phyloP scores from a whole-genome alignment of 2,113 vertebrate species.

The Hylia prasina region DNA sequence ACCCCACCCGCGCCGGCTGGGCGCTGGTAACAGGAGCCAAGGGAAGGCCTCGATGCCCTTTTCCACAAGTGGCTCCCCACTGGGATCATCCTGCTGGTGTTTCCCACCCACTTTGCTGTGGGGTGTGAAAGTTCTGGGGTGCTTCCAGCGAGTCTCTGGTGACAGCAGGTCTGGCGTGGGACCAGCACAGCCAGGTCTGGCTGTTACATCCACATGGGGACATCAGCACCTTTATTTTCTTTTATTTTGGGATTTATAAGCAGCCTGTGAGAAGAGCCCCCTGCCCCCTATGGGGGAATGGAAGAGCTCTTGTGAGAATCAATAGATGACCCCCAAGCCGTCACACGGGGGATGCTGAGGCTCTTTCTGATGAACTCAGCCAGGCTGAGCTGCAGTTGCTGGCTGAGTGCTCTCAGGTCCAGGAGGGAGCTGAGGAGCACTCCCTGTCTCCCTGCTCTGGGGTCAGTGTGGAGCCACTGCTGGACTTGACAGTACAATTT shows the following conservation, averaged over 20 bases:
- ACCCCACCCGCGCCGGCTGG: neutral
- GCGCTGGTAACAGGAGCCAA: neutral
- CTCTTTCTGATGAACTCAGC: neutral
- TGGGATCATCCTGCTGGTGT: accelerated
- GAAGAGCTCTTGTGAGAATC: neutral
- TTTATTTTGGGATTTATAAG: no score
- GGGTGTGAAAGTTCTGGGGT: neutral
- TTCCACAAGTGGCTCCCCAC: neutral
- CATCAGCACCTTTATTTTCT: accelerated
- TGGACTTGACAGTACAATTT: neutral
- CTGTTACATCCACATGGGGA: accelerated
- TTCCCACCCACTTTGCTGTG: neutral
- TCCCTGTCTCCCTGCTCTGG: accelerated
- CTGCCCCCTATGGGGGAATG: neutral
- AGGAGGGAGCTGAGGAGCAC: neutral
- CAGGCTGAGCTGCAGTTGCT: neutral
- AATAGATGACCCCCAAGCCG: accelerated
- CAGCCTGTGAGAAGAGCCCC: neutral
- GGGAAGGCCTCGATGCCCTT: neutral
- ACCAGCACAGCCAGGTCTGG: accelerated
- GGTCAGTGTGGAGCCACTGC: accelerated
- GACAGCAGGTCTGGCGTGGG: neutral
- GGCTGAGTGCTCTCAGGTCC: accelerated
- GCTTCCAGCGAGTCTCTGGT: accelerated
- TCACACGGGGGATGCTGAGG: accelerated